A percentile compares a stretch with the other conserved stretches of the same genome.
These are phyloP conservation scores for Epizoanthus ramosus DNA, from an alignment of 92 coral and sea anemone genomes.

Conservation along the genomic window DNA sequence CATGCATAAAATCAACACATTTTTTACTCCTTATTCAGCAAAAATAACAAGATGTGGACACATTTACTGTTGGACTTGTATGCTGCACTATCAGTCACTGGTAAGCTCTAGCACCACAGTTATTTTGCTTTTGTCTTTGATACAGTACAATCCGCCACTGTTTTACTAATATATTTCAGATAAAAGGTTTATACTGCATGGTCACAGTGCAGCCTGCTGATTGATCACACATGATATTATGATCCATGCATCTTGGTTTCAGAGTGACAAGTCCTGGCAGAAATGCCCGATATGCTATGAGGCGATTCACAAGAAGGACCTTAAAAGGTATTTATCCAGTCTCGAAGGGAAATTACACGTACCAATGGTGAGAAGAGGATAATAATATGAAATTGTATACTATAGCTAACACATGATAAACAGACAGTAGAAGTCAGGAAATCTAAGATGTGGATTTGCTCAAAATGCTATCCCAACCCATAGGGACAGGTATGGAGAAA, in stretches of 20 bases:
- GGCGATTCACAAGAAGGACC: slow-evolving; percentile 78
- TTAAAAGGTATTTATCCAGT: slow-evolving; percentile 69
- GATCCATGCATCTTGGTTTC: slow-evolving; percentile 13
- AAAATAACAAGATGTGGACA: slow-evolving; percentile 97
- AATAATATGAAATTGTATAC: not conserved
- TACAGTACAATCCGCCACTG: not conserved
- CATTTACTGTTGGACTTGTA: slow-evolving; percentile 97
- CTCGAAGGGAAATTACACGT: too few species aligned
- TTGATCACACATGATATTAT: not conserved
- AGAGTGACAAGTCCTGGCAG: slow-evolving; percentile 92
- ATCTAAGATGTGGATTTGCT: too few species aligned
- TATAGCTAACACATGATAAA: not conserved
- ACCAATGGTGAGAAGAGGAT: too few species aligned
- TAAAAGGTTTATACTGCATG: not conserved
- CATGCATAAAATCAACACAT: not conserved
- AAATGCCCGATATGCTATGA: slow-evolving; percentile 97
- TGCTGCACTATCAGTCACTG: slow-evolving; percentile 93
- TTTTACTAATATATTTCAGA: not conserved
- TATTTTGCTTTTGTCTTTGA: not conserved
- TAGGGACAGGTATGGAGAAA: too few species aligned
- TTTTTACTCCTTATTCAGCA: slow-evolving; percentile 50
- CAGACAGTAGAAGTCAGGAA: too few species aligned
- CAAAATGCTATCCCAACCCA: too few species aligned
- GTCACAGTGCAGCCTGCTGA: not conserved
- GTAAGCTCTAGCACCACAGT: slow-evolving; percentile 51